phyloP scores from a whole-genome alignment of 2,113 vertebrate genomes.

The Zosterops hypoxanthus region DNA sequence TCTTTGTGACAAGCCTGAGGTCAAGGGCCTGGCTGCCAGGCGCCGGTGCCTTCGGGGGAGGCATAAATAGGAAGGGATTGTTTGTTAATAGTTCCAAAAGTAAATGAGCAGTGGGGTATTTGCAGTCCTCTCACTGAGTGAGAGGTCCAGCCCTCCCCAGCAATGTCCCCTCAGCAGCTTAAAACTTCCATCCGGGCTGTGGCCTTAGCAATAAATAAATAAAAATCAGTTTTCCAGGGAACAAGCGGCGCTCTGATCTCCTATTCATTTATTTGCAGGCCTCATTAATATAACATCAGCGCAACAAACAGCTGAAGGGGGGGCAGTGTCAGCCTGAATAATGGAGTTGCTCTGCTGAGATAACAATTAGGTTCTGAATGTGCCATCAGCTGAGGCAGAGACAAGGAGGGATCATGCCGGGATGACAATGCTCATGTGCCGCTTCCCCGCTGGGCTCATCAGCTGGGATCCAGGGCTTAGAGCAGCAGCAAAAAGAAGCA shows the following conservation, averaged over 20 bases:
- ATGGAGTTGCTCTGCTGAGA: slow-evolving; percentile 79
- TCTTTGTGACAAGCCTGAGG: background rate
- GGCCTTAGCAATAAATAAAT: slow-evolving; percentile 68
- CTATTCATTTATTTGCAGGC: slow-evolving; percentile 76
- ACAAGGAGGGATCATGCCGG: slow-evolving; percentile 55
- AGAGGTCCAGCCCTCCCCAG: background rate
- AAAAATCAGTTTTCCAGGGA: slow-evolving; percentile 62
- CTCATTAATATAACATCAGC: slow-evolving; percentile 84
- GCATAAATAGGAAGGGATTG: background rate
- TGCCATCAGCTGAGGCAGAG: slow-evolving; percentile 73
- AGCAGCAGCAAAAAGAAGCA: background rate
- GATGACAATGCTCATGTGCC: slow-evolving; percentile 44
- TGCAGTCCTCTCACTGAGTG: background rate
- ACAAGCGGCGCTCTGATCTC: slow-evolving; percentile 74
- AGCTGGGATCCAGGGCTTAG: background rate
- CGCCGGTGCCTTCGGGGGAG: accelerated
- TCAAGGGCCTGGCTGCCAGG: background rate
- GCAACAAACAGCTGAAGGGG: slow-evolving; percentile 80
- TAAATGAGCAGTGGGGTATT: background rate
- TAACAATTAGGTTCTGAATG: slow-evolving; percentile 81
- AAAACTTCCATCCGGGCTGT: slow-evolving; percentile 24
- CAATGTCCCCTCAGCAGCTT: background rate
- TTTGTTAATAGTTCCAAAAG: background rate
- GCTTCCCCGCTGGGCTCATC: slow-evolving; percentile 51
- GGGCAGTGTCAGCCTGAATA: slow-evolving; percentile 78